Base-by-base conservation (phyloP, 2,888 invertebrate genomes). In the Drosophila bunnanda region DNA sequence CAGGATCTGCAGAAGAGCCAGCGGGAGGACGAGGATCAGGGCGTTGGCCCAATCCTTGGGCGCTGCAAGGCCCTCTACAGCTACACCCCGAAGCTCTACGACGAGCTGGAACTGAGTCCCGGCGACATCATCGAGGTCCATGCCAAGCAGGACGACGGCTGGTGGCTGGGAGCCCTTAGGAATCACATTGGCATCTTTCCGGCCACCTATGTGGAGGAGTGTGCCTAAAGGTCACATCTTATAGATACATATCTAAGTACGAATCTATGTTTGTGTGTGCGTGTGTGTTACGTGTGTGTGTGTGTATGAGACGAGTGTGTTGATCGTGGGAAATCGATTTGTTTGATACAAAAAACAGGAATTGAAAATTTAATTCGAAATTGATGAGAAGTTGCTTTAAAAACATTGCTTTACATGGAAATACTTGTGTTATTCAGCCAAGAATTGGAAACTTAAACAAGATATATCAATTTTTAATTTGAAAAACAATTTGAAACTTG, bases 161-260 rank as follows among this genome's bases (percentile, higher is more conserved):
- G 98, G 98, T 98, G 98, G 98, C 94, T 97, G 66, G 98, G 98
- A 4, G 97, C 98, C 86, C 94, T 97, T 65, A 95, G 89, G 56
- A 89, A 98, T 46, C 94, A 94, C 75, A 95, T 96, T 73, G 98
- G 98, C 30, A 97, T 98, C 82, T 98, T 98, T 90, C 98, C 98
- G 0, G 98, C 98, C 0, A 98, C 98, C 0, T 98, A 98, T 90
- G 98, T 98, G 10, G 96, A 98, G 93, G 96, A 97, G 92, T 94
- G 96, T 75, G 92, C 88, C 73, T 92, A 75, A 65, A 41, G 9
- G 17, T 17, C 17, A 39, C 39, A 39, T 9, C 4, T 39, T 10
- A n/a, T 4, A 10, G 38, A 20, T 41, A 12, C 58, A 64, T 60
- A 57, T 25, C 48, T 41, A 39, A 72, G 54, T 38, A 44, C 52